Evolutionary conservation across 2,113 vertebrate genomes (phyloP).

Genomic region (Chionodraco myersi): DNA sequence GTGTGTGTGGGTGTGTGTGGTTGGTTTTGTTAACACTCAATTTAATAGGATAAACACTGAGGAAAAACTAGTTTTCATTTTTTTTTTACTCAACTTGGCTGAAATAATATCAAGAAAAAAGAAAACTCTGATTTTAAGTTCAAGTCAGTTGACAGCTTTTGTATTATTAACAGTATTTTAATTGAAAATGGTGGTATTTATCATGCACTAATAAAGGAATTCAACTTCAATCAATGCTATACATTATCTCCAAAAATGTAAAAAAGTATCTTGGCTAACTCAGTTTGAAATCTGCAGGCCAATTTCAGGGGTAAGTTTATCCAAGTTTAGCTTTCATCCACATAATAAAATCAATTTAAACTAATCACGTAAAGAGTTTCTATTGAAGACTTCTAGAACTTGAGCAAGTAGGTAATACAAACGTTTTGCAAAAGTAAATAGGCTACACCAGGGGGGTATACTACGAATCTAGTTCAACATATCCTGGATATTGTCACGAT

Average conservation of each 20-base stretch:
- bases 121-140: not conserved
- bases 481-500: too few relatives aligned
- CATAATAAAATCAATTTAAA: not conserved
- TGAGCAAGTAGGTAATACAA: not conserved
- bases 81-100: conserved; percentile 9
- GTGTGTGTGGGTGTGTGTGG: too few relatives aligned
- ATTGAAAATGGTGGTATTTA: not conserved
- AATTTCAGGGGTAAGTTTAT: not conserved
- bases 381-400: not conserved
- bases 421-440: not conserved
- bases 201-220: not conserved
- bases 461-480: too few relatives aligned
- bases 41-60: not conserved
- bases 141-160: not conserved
- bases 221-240: too few relatives aligned
- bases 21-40: not conserved
- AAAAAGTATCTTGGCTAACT: too few relatives aligned
- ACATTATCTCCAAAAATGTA: too few relatives aligned
- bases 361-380: not conserved
- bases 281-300: too few relatives aligned
- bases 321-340: not conserved
- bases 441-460: not conserved
- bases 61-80: not conserved
- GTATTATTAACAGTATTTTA: too few relatives aligned
- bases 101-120: not conserved